Conservation (phyloP, 2,113 vertebrate genomes). For the Pangasianodon hypophthalmus region DNA sequence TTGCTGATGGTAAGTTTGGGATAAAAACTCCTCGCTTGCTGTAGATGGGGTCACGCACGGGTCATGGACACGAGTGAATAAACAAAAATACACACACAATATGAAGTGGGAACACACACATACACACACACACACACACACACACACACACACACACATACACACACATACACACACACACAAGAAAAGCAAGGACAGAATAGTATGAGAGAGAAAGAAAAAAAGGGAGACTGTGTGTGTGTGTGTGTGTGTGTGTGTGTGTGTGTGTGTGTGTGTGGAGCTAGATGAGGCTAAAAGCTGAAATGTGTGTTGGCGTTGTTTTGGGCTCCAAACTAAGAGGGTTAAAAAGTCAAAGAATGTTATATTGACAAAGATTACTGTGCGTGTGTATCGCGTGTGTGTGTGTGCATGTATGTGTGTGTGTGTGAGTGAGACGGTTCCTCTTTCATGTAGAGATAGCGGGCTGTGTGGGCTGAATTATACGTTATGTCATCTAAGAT, state of each 20-base stretch:
- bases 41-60: background rate
- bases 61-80: background rate
- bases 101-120: background rate
- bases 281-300: conserved; percentile 28
- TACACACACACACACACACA: background rate
- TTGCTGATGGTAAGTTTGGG: background rate
- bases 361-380: background rate
- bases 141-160: background rate
- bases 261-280: background rate
- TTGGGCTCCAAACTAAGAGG: conserved; percentile 17
- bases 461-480: conserved; percentile 23
- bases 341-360: conserved; percentile 33
- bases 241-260: background rate
- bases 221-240: background rate
- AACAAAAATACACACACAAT: background rate
- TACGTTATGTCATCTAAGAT: conserved; percentile 33
- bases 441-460: conserved; percentile 42
- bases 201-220: background rate
- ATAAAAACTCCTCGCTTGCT: background rate
- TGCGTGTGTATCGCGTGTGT: background rate
- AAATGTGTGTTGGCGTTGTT: conserved; percentile 18
- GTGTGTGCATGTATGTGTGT: conserved; percentile 19
- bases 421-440: conserved; percentile 57
- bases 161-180: background rate
- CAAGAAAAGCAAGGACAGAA: background rate